phyloP scores from a whole-genome alignment of 2,888 invertebrate genomes.

The Diploptera punctata region DNA sequence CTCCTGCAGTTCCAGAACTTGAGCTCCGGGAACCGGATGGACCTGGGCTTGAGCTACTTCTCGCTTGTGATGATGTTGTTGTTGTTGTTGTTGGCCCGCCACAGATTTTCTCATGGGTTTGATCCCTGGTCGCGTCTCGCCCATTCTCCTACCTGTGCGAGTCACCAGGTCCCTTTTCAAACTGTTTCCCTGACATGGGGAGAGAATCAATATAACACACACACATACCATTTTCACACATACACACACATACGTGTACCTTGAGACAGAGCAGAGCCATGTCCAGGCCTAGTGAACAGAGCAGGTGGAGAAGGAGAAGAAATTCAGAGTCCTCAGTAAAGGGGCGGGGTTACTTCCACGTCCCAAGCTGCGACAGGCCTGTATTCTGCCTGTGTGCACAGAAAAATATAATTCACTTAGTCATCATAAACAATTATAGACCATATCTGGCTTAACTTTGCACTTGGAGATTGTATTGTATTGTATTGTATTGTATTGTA shows the following conservation, averaged over 20 bases:
- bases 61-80: slow-evolving; percentile 20
- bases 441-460: no score
- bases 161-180: background rate
- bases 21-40: slow-evolving; percentile 46
- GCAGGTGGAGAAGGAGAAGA: background rate
- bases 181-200: background rate
- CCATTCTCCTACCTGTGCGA: slow-evolving; percentile 41
- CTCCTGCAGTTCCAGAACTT: slow-evolving; percentile 59
- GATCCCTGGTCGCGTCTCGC: slow-evolving; percentile 38
- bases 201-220: background rate
- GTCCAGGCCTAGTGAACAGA: slow-evolving; percentile 15
- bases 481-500: no score
- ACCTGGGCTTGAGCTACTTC: slow-evolving; percentile 34
- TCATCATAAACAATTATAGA: no score
- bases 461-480: no score
- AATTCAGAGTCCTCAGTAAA: background rate
- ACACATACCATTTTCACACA: background rate
- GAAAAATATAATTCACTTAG: background rate
- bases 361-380: slow-evolving; percentile 3
- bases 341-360: slow-evolving; percentile 7
- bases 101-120: slow-evolving; percentile 42
- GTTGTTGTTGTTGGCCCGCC: slow-evolving; percentile 33
- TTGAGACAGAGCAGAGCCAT: slow-evolving; percentile 23
- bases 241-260: background rate
- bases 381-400: slow-evolving; percentile 7